phyloP scores from a whole-genome alignment of 2,888 invertebrate species.

The Lathronympha strigana region DNA sequence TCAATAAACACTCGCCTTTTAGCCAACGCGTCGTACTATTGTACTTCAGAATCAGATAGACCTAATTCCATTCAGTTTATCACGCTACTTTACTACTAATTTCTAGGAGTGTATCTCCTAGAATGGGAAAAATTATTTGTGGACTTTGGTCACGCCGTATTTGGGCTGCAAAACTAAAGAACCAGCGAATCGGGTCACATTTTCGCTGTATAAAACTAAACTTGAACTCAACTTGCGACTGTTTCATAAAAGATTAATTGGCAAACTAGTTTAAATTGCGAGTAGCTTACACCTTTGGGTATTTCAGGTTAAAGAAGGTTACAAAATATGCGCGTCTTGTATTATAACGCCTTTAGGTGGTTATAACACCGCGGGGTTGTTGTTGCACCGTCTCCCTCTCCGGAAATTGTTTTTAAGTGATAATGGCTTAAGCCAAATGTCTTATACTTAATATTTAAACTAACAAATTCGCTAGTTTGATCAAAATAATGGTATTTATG shows the following conservation, averaged over 20 bases:
- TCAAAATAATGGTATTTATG: too few species aligned
- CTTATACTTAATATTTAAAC: too few species aligned
- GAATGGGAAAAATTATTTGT: constrained; percentile 45
- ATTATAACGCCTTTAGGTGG: too few species aligned
- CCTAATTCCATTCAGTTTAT: not conserved
- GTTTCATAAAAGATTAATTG: constrained; percentile 30
- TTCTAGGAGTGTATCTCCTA: not conserved
- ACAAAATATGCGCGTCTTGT: too few species aligned
- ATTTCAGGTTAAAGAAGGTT: not conserved
- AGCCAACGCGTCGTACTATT: not conserved
- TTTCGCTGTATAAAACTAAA: constrained; percentile 30
- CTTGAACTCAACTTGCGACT: constrained; percentile 24
- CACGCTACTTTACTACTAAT: constrained; percentile 1
- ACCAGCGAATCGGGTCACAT: constrained; percentile 46
- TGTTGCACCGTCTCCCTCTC: too few species aligned
- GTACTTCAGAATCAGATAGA: not conserved
- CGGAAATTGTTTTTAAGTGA: too few species aligned
- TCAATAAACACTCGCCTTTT: not conserved
- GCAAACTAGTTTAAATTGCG: constrained; percentile 16
- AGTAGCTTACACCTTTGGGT: not conserved
- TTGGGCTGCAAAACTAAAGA: constrained; percentile 52
- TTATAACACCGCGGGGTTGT: too few species aligned
- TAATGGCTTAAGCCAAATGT: too few species aligned
- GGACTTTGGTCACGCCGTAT: constrained; percentile 46
- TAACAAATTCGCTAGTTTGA: too few species aligned